A percentile compares a stretch with the other conserved stretches of the same genome.
Conservation (phyloP, 2,797 vertebrate species). For the Buphagus erythrorhynchus region DNA sequence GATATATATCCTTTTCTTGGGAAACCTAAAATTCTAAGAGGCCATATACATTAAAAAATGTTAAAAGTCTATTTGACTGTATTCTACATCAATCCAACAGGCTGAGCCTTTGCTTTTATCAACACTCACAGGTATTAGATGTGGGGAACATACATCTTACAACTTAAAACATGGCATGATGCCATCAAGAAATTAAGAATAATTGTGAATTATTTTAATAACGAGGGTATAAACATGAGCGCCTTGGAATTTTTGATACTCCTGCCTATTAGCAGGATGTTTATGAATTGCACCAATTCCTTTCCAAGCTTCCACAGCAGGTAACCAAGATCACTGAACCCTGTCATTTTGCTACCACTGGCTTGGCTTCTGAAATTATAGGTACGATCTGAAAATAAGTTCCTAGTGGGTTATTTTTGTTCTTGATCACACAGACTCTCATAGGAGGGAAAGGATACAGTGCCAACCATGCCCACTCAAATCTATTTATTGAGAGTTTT, state of each 20-base stretch:
- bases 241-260: not conserved
- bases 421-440: not conserved
- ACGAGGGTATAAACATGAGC: not conserved
- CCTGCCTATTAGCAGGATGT: not conserved
- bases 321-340: not conserved
- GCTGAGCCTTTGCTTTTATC: not conserved
- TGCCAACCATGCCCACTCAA: not conserved
- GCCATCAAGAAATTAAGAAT: not conserved
- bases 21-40: not conserved
- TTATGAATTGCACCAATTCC: not conserved
- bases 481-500: not conserved
- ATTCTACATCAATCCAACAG: not conserved
- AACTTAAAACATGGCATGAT: not conserved
- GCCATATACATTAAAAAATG: fast-evolving
- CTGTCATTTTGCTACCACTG: not conserved
- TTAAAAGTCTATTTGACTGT: fast-evolving
- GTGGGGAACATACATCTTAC: not conserved
- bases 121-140: not conserved
- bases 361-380: not conserved
- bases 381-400: not conserved
- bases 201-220: not conserved
- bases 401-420: not conserved
- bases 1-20: not conserved
- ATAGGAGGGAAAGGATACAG: not conserved
- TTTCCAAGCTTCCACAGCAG: not conserved